Percentiles rank a stretch among this genome's conserved stretches.
Evolutionary conservation across 30 jellyfish, hydroid and myxozoan species (phyloP).

Genomic region (Cassiopea andromeda): DNA sequence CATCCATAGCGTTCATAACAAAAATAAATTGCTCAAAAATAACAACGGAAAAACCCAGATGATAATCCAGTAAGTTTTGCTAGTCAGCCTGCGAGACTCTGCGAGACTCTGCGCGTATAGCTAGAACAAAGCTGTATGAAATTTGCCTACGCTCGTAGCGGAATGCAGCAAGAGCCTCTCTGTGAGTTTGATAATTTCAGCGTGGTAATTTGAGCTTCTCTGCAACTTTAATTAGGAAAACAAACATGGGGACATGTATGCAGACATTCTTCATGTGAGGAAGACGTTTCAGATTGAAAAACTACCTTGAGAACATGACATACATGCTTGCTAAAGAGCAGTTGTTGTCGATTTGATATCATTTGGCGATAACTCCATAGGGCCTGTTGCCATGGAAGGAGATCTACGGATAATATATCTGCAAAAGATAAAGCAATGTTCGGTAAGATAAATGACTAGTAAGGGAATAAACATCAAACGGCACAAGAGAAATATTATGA

Average conservation of each 20-base stretch:
- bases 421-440: not conserved
- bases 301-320: not conserved
- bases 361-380: conserved; percentile 22
- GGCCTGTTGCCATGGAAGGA: conserved; percentile 41
- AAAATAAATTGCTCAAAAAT: not conserved
- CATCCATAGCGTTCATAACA: too few species aligned
- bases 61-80: not conserved
- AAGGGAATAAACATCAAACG: too few species aligned
- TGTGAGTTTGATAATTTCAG: not conserved
- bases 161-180: not conserved
- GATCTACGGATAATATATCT: conserved; percentile 42
- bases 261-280: not conserved
- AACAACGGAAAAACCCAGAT: not conserved
- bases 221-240: not conserved
- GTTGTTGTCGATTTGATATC: conserved; percentile 36
- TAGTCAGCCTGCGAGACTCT: not conserved
- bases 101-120: too few species aligned
- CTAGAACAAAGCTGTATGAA: not conserved
- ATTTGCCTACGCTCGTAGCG: too few species aligned
- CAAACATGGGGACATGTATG: not conserved
- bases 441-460: too few species aligned
- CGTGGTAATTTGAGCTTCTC: not conserved
- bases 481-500: too few species aligned
- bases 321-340: not conserved
- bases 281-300: not conserved